Evolutionary conservation across 2,113 vertebrate species (phyloP).

Genomic region (Engraulis encrasicolus): DNA sequence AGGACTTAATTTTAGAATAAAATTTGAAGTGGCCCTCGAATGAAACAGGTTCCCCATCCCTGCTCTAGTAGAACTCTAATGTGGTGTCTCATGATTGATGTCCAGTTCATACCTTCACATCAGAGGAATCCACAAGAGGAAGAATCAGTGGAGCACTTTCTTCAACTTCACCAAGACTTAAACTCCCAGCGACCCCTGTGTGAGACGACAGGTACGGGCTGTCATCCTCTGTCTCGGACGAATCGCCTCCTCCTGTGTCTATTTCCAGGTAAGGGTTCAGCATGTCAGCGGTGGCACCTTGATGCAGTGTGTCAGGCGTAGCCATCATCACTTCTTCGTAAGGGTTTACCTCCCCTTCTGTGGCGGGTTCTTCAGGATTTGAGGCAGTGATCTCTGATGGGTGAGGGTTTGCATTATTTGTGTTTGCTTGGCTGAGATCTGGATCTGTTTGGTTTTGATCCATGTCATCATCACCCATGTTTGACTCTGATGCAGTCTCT

Average conservation of each 20-base stretch:
- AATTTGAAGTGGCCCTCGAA: no score
- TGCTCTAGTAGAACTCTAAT: no score
- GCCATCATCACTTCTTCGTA: neutral
- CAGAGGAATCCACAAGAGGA: constrained; percentile 34
- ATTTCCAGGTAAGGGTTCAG: neutral
- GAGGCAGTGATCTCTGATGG: neutral
- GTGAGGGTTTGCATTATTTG: neutral
- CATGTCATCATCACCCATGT: neutral
- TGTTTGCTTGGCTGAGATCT: neutral
- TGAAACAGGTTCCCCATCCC: no score
- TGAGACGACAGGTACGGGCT: neutral
- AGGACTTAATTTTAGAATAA: no score
- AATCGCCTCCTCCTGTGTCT: neutral
- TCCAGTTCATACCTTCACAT: constrained; percentile 40
- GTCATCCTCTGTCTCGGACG: neutral
- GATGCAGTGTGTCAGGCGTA: neutral
- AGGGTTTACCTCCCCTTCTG: neutral
- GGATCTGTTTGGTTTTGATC: neutral
- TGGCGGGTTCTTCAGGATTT: neutral
- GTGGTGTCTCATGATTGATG: neutral
- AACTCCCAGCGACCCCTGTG: neutral
- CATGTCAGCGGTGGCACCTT: neutral
- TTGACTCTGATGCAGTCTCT: neutral
- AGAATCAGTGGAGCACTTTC: neutral
- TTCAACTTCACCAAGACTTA: neutral